Evolutionary conservation across 2,113 vertebrate species (phyloP).

Genomic region (Aptenodytes patagonicus): DNA sequence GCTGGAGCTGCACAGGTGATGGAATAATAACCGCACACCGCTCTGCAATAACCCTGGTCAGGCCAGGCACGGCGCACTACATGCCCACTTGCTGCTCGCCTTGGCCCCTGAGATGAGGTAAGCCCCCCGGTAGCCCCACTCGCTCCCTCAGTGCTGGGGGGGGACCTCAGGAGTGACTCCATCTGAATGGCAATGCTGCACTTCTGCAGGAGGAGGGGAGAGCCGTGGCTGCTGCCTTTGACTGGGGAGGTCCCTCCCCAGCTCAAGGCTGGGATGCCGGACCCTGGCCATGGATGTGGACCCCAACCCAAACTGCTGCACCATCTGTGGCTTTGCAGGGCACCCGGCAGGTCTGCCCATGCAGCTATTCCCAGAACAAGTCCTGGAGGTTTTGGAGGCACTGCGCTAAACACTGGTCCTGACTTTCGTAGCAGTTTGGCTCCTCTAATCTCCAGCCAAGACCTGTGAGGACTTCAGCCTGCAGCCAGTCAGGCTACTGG

Average conservation of each 20-base stretch:
- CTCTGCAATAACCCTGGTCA: background rate
- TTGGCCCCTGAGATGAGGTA: background rate
- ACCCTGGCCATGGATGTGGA: background rate
- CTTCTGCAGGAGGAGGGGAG: background rate
- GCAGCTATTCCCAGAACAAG: background rate
- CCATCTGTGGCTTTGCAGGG: accelerated
- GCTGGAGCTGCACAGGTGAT: background rate
- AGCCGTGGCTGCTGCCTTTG: background rate
- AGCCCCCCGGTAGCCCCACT: background rate
- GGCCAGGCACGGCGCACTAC: background rate
- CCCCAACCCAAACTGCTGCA: background rate
- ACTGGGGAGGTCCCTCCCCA: background rate
- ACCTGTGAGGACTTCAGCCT: background rate
- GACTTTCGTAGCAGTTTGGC: background rate
- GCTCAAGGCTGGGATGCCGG: background rate
- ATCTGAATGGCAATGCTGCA: accelerated
- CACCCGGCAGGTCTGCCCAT: background rate
- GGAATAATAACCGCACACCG: background rate
- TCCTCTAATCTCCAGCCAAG: background rate
- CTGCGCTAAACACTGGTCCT: background rate
- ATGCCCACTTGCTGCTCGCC: accelerated
- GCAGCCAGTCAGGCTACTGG: background rate
- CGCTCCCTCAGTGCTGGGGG: accelerated
- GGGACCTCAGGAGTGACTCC: background rate
- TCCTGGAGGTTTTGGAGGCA: background rate